A percentile compares a stretch with the other conserved stretches of the same genome.
phyloP scores from a whole-genome alignment of 2,797 vertebrate species.

The Sebastolobus altivelis region DNA sequence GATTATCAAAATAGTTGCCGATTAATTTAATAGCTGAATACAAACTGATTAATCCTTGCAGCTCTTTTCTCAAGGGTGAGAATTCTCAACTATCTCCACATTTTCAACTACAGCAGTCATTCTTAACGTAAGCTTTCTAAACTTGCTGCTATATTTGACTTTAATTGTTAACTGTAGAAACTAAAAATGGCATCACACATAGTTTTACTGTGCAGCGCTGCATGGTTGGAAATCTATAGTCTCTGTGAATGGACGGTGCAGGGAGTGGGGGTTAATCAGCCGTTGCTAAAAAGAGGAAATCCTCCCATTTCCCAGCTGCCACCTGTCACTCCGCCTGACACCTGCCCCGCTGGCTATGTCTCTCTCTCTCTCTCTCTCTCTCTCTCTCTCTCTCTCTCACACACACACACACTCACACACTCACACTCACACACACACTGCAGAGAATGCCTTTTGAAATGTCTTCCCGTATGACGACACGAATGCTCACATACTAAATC shows the following conservation, averaged over 20 bases:
- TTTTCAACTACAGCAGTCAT: not conserved
- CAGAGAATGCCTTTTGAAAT: conserved; percentile 32
- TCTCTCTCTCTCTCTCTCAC: not conserved
- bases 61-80: not conserved
- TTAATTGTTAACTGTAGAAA: conserved; percentile 2
- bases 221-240: conserved; percentile 14
- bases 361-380: not conserved
- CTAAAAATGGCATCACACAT: not conserved
- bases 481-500: conserved; percentile 11
- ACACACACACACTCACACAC: not conserved
- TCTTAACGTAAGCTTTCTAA: not conserved
- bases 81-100: not conserved
- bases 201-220: not conserved
- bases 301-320: conserved; percentile 66
- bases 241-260: conserved; percentile 21
- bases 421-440: conserved; percentile 9
- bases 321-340: conserved; percentile 68
- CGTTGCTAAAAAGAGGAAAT: conserved; percentile 71
- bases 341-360: conserved; percentile 48
- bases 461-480: not conserved
- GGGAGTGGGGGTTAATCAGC: conserved; percentile 49
- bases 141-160: not conserved
- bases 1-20: too few species aligned
- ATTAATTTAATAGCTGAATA: too few species aligned
- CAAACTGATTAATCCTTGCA: accelerated